Conservation (phyloP, 2,888 invertebrate species). For the Andrena dorsata region DNA sequence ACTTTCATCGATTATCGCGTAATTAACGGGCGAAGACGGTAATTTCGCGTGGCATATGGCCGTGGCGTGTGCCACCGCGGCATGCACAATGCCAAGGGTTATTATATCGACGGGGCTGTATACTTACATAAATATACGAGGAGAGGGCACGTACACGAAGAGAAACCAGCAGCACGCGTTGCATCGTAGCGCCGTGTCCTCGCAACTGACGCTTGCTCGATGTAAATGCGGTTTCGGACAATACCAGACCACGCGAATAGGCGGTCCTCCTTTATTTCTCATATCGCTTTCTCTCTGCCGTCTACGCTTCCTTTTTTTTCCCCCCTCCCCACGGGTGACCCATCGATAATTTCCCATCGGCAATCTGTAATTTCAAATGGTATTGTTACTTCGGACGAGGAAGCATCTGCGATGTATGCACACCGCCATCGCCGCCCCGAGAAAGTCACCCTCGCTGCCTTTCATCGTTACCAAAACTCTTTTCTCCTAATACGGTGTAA, state of each 20-base stretch:
- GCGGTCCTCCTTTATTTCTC: conserved; percentile 58
- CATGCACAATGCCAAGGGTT: conserved; percentile 76
- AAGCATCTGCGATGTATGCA: conserved; percentile 76
- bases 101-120: conserved; percentile 74
- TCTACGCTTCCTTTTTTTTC: conserved; percentile 49
- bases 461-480: conserved; percentile 25
- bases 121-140: conserved; percentile 76
- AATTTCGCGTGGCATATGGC: conserved; percentile 81
- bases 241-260: conserved; percentile 71
- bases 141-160: conserved; percentile 65
- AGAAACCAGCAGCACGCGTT: conserved; percentile 77
- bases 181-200: conserved; percentile 68
- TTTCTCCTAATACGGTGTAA: conserved; percentile 17
- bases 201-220: conserved; percentile 78
- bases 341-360: conserved; percentile 78
- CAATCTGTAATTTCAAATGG: conserved; percentile 80
- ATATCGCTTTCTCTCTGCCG: conserved; percentile 47
- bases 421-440: neutral
- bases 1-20: conserved; percentile 77
- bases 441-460: neutral
- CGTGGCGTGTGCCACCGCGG: conserved; percentile 78
- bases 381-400: conserved; percentile 75
- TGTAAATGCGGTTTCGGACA: conserved; percentile 80
- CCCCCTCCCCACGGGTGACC: conserved; percentile 56
- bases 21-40: conserved; percentile 81